Evolutionary conservation across 2,888 invertebrate genomes (phyloP).

Genomic region (Oscheius onirici): DNA sequence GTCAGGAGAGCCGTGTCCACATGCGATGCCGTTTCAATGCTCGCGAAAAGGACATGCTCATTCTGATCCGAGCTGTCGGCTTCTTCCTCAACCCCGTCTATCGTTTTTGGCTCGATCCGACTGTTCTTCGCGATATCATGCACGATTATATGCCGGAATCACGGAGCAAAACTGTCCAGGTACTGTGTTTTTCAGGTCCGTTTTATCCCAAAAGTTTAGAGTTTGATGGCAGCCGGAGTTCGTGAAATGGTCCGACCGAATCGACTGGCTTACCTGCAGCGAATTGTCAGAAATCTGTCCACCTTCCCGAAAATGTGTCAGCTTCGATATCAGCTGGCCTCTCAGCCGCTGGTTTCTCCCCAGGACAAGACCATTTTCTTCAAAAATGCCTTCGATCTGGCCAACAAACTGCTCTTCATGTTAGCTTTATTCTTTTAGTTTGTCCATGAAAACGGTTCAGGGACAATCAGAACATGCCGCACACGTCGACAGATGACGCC

Average conservation of each 20-base stretch:
- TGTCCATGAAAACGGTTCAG: conserved; percentile 28
- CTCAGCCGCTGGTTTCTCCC: conserved; percentile 38
- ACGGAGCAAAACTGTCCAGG: conserved; percentile 53
- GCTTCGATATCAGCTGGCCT: conserved; percentile 53
- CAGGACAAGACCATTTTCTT: conserved; percentile 61
- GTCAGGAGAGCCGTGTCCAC: conserved; percentile 51
- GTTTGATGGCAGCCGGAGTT: conserved; percentile 68
- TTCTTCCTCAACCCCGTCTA: conserved; percentile 70
- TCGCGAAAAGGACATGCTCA: conserved; percentile 62
- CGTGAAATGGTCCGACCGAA: conserved; percentile 61
- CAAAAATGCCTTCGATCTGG: conserved; percentile 60
- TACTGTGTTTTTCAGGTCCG: too few relatives aligned
- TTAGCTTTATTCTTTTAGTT: conserved; percentile 33
- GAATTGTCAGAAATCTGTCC: conserved; percentile 62
- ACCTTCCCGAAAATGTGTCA: conserved; percentile 60
- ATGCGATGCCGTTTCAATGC: conserved; percentile 57
- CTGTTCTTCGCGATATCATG: conserved; percentile 68
- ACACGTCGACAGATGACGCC: conserved; percentile 31
- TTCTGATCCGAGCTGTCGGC: conserved; percentile 68
- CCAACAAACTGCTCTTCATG: conserved; percentile 64
- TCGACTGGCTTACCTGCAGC: conserved; percentile 63
- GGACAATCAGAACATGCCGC: conserved; percentile 48
- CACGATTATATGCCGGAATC: conserved; percentile 67
- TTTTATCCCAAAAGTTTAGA: too few relatives aligned
- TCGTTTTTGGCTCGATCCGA: conserved; percentile 69